A percentile compares a stretch with the other conserved stretches of the same genome.
Evolutionary conservation across 1,140 invertebrate genomes (phyloP).

Genomic region (Drepana arcuata): DNA sequence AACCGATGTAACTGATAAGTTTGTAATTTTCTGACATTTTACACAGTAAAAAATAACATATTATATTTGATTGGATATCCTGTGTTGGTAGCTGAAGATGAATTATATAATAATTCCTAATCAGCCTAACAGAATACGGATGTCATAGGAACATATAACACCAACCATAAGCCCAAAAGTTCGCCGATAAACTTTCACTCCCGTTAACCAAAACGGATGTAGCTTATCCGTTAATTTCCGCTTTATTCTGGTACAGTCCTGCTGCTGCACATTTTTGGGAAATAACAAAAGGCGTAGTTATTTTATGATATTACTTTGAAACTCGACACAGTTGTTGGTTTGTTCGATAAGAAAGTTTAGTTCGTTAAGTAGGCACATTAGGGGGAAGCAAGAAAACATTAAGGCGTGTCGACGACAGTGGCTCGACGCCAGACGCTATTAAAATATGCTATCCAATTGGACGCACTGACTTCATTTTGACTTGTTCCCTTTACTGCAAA

Average conservation of each 20-base stretch:
- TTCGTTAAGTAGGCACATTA: constrained; percentile 63
- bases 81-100: no score
- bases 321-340: constrained; percentile 33
- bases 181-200: no score
- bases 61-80: no score
- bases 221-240: constrained; percentile 1
- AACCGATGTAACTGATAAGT: no score
- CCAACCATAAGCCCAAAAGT: no score
- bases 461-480: constrained; percentile 35
- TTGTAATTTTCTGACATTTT: not conserved
- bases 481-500: constrained; percentile 22
- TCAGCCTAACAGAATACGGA: no score
- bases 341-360: constrained; percentile 53
- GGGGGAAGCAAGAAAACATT: constrained; percentile 48
- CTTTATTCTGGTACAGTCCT: constrained; percentile 2
- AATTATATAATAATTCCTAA: no score
- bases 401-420: constrained; percentile 43
- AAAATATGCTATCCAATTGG: constrained; percentile 58
- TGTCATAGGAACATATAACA: no score
- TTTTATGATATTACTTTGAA: constrained; percentile 34
- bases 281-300: constrained; percentile 20
- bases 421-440: constrained; percentile 53
- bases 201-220: no score
- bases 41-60: not conserved
- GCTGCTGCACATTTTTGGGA: constrained; percentile 7